Conservation (phyloP, 2,888 invertebrate species). For the Dryocosmus kuriphilus region DNA sequence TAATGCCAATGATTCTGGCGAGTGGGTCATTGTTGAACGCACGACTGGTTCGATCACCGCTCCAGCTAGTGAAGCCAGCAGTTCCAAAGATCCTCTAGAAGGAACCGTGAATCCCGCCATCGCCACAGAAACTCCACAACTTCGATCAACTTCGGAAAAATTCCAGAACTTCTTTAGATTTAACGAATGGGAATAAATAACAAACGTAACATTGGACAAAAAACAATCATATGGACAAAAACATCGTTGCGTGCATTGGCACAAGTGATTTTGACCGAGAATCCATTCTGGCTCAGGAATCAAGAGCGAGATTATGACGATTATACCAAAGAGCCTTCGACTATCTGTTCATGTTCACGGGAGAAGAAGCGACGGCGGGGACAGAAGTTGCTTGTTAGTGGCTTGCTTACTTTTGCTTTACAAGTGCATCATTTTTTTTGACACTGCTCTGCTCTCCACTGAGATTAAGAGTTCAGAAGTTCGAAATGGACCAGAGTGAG, state of each 20-base stretch:
- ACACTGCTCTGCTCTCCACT: conserved; percentile 17
- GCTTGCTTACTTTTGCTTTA: too few species aligned
- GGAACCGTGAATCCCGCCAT: conserved; percentile 66
- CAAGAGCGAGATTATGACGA: conserved; percentile 60
- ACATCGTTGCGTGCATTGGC: too few species aligned
- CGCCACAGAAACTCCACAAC: conserved; percentile 66
- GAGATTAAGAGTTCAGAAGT: conserved; percentile 62
- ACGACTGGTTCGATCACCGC: conserved; percentile 68
- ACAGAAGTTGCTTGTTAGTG: too few species aligned
- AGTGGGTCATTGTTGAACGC: conserved; percentile 72
- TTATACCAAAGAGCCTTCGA: conserved; percentile 40
- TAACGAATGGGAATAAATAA: conserved; percentile 73
- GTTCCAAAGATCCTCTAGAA: conserved; percentile 67
- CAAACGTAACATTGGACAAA: too few species aligned
- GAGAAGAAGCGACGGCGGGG: too few species aligned
- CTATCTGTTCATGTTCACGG: too few species aligned
- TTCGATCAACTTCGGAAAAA: conserved; percentile 70
- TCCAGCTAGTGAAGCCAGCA: conserved; percentile 67
- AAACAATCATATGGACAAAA: too few species aligned
- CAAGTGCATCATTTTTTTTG: too few species aligned
- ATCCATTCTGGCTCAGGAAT: conserved; percentile 65
- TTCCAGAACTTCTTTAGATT: conserved; percentile 70
- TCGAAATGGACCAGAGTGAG: conserved; percentile 54
- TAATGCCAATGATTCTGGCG: conserved; percentile 69
- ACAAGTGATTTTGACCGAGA: conserved; percentile 69